Conservation (phyloP, 2,888 invertebrate species). For the Heterodera filipjevi region DNA sequence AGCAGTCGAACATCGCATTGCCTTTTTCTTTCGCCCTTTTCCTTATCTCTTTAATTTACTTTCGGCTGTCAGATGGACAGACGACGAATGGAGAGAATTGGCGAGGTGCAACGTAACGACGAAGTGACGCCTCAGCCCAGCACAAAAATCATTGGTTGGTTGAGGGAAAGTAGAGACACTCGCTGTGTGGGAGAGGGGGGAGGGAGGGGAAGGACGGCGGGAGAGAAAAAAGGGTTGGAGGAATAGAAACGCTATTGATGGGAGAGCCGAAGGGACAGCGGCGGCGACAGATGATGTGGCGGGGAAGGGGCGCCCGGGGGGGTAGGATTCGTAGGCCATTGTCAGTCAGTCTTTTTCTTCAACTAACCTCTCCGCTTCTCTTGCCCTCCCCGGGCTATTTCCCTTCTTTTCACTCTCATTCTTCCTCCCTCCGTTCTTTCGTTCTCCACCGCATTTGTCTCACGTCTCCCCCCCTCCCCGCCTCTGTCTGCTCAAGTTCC, state of each 20-base stretch:
- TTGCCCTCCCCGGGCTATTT: neutral
- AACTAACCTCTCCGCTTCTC: neutral
- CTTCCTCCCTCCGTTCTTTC: neutral
- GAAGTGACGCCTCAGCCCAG: neutral
- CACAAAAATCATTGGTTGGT: conserved; percentile 19
- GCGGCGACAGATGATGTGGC: neutral
- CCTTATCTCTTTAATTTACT: neutral
- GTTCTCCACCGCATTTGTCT: neutral
- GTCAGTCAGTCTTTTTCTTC: neutral
- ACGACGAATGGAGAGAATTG: neutral
- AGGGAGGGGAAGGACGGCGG: neutral
- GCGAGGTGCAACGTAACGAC: conserved; percentile 5
- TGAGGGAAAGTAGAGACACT: neutral
- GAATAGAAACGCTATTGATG: neutral
- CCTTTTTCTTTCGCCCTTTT: conserved; percentile 7
- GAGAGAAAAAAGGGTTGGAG: neutral
- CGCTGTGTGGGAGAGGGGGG: neutral
- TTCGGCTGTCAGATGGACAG: neutral
- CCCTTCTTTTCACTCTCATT: neutral
- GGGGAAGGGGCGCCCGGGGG: neutral
- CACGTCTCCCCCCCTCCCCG: neutral
- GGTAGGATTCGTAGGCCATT: neutral
- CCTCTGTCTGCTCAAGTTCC: conserved; percentile 6
- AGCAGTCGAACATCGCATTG: neutral
- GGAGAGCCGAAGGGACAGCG: neutral